These are phyloP conservation scores for Heliconius congener DNA, from an alignment of 1,140 invertebrate species.

Conservation along the genomic window DNA sequence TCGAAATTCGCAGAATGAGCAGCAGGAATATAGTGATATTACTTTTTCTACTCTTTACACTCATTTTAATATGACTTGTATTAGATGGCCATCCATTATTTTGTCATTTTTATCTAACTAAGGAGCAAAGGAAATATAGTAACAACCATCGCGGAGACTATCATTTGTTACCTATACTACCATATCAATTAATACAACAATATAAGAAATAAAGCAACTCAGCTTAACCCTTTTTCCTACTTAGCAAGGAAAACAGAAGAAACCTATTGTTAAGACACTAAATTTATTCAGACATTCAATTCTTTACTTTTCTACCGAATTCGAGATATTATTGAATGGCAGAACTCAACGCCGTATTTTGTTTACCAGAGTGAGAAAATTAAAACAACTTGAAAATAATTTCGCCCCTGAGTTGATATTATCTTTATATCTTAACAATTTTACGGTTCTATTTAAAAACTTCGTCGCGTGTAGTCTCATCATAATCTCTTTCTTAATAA, in stretches of 20 bases:
- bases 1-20: no score
- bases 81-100: no score
- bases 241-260: background rate
- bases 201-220: no score
- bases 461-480: conserved; percentile 17
- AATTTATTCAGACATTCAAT: background rate
- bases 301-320: background rate
- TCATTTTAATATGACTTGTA: no score
- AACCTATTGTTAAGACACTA: background rate
- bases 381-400: background rate
- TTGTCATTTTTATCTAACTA: no score
- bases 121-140: no score
- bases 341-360: background rate
- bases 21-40: no score
- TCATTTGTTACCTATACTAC: no score
- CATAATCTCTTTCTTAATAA: conserved; percentile 45
- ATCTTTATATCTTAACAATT: background rate
- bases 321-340: background rate
- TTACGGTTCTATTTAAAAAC: conserved; percentile 11
- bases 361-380: background rate
- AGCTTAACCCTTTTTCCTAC: no score
- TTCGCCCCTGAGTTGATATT: background rate
- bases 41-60: no score
- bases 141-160: no score
- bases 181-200: no score